phyloP scores from a whole-genome alignment of 2,797 vertebrate genomes.

The Notolabrus celidotus region DNA sequence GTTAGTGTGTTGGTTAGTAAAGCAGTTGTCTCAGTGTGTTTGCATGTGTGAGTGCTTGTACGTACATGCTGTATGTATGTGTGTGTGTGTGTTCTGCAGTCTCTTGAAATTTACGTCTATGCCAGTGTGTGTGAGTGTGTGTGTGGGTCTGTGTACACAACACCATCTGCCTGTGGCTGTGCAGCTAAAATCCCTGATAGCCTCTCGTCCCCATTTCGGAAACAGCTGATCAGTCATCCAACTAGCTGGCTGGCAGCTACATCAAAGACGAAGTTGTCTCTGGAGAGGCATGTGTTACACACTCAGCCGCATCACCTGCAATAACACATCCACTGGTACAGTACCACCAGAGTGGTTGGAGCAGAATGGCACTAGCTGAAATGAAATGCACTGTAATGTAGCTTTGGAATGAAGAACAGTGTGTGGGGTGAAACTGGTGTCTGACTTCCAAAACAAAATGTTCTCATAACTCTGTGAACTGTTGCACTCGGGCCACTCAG shows the following conservation, averaged over 20 bases:
- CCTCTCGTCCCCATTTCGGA: conserved; percentile 71
- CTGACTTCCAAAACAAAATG: background rate
- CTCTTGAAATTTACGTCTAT: conserved; percentile 52
- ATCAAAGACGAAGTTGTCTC: conserved; percentile 77
- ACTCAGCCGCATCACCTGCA: conserved; percentile 63
- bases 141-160: conserved; percentile 48
- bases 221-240: conserved; percentile 83
- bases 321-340: conserved; percentile 51
- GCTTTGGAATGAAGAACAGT: conserved; percentile 1
- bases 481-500: background rate
- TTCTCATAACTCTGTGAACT: background rate
- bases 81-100: conserved; percentile 39
- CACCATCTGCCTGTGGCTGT: conserved; percentile 80
- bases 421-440: background rate
- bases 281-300: conserved; percentile 60
- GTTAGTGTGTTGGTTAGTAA: conserved; percentile 15
- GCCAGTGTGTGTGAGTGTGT: conserved; percentile 16
- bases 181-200: conserved; percentile 78
- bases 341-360: conserved; percentile 32
- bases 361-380: conserved; percentile 17
- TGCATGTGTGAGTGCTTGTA: conserved; percentile 28
- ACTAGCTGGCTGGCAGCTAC: conserved; percentile 74
- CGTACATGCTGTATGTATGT: conserved; percentile 8
- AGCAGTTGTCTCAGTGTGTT: conserved; percentile 18
- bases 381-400: conserved; percentile 11